Evolutionary conservation across 2,113 vertebrate species (phyloP), one percentile per base, ranked within the genome.

Genomic region (Phaethon lepturus): DNA sequence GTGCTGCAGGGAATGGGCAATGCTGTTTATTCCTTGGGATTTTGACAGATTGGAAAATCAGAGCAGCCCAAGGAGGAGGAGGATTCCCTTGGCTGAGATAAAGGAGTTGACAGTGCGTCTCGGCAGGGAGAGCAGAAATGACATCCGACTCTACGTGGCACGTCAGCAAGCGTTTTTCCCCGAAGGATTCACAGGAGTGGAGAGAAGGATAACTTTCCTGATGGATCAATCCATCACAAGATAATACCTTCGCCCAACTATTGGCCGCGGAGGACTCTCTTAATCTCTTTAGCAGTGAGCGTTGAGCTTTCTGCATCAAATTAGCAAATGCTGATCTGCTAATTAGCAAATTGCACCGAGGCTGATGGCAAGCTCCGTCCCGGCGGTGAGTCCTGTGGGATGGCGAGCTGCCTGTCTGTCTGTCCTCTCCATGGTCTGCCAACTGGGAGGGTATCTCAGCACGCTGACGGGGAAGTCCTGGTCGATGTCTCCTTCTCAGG

Each of bases 251-350:
- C 69, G 90, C 52, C 77, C 58, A 93, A 67, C 53, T 79, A 79
- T 42, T 56, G 44, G 31, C 49, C 47, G 25, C 4, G 18, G 52
- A 95, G 80, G 67, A 81, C 35, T 44, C 17, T 88, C 44, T 97
- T 87, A 88, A 86, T 94, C 82, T 90, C 74, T 88, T 75, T 85
- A 95, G 26, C 82, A 93, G 88, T 18, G 60, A 96, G 81, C 9
- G 35, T 60, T 97, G 88, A 75, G 84, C 83, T 97, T 77, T 94
- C 91, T 90, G 77, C 80, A 94, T 62, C 55, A 81, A 96, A 97
- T 92, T 95, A 94, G 35, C 86, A 96, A 97, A 87, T 63, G 63
- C 35, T 88, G 50, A 55, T 89, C 76, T 86, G 47, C 31, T 62
- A 40, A 55, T 63, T 35, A 78, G 55, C n/a, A 82, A 78, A 78